Base-by-base conservation (phyloP, 1,140 invertebrate genomes). In the Oppia nitens region DNA sequence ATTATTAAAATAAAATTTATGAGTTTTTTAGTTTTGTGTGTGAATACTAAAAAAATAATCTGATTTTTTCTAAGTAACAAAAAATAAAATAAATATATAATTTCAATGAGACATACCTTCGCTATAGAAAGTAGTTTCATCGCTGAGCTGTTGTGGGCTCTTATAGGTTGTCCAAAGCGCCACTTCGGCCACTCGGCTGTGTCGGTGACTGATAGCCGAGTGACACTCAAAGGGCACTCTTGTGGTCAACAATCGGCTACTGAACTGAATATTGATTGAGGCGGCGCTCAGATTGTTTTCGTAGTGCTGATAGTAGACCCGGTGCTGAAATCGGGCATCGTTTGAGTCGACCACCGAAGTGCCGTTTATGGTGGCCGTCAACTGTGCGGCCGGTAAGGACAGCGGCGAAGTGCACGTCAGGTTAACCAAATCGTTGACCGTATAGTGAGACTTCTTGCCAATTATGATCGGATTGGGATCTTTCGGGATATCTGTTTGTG, bases 231-330 rank as follows among this genome's bases (percentile, higher is more conserved):
- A 57, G 6, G 20, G 48, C 9, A 49, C 50, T 57, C 17, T 49
- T 57, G 14, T 47, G 45, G 17, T 55, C n/a, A 57, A 25, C 56
- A 45, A 57, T 17, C 4, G 40, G 2, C 56, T 48, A 1, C 47
- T 45, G 25, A 57, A 57, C 40, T 57, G 56, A 24, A 57, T 47
- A 57, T 57, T 57, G 2, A 57, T 47, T 27, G 56, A 57, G 1
- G 56, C 48, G 2, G 56, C 23, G 23, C 45, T 49, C 23, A 26
- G 24, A 2, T 47, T 47, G 48, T 57, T 57, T 20, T 57, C 56
- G 25, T 49, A 57, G 4, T 48, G 17, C 11, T 9, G 9, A 25
- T 50, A 25, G 28, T 49, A 57, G 1, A 26, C 28, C 12, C 50
- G 47, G n/a, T 49, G 51, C 6, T 49, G 21, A 24, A n/a, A 9